Conservation (phyloP, 1,140 invertebrate species). For the Cyclargus thomasi region DNA sequence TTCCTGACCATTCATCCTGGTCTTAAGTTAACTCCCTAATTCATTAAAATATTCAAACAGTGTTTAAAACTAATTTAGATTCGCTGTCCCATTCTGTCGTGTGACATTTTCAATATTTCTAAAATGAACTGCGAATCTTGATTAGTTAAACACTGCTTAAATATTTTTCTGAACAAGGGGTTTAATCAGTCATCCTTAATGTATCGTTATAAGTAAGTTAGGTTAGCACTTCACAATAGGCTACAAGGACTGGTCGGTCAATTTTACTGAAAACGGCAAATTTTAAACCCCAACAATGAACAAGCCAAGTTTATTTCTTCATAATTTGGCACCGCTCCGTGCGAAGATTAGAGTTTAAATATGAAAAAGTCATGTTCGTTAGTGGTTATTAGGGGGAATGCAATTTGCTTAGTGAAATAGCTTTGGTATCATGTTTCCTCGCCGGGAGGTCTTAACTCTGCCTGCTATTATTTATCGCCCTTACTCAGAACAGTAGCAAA, state of each 20-base stretch:
- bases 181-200: no score
- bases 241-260: background rate
- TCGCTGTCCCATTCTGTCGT: no score
- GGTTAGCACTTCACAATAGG: background rate
- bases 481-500: slow-evolving; percentile 48
- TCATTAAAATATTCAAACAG: no score
- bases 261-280: background rate
- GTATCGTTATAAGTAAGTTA: no score
- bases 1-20: no score
- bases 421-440: slow-evolving; percentile 51
- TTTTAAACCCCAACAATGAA: background rate
- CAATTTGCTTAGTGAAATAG: slow-evolving; percentile 71
- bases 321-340: slow-evolving; percentile 21
- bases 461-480: slow-evolving; percentile 65
- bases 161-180: no score
- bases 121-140: no score
- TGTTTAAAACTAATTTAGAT: no score
- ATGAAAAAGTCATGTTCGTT: slow-evolving; percentile 57
- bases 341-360: slow-evolving; percentile 39
- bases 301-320: background rate
- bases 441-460: slow-evolving; percentile 68
- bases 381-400: slow-evolving; percentile 63
- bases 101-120: no score
- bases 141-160: no score
- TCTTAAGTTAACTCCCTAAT: no score